A percentile compares a stretch with the other conserved stretches of the same genome.
phyloP scores from a whole-genome alignment of 2,888 invertebrate genomes.

The Cantharis nigra region DNA sequence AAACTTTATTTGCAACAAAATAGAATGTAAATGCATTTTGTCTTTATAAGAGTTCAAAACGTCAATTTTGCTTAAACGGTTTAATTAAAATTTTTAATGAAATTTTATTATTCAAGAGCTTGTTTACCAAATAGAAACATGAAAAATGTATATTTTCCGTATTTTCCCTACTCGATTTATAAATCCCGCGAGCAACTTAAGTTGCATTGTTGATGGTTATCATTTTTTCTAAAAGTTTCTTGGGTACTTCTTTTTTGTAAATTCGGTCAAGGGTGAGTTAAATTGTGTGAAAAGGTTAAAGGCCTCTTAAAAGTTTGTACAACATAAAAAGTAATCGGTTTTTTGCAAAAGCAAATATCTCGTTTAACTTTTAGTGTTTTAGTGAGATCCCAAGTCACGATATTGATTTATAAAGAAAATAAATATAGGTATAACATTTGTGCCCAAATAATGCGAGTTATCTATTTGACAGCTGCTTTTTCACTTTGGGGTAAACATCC shows the following conservation, averaged over 20 bases:
- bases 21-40: slow-evolving; percentile 23
- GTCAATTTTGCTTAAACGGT: slow-evolving; percentile 30
- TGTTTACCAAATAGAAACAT: slow-evolving; percentile 17
- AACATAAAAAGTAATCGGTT: background rate
- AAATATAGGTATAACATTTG: slow-evolving; percentile 35
- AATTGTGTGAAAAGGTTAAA: background rate
- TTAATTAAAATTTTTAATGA: slow-evolving; percentile 31
- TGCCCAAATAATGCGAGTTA: slow-evolving; percentile 36
- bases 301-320: background rate
- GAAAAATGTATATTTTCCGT: slow-evolving; percentile 18
- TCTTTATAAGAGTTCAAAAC: slow-evolving; percentile 23
- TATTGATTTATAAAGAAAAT: slow-evolving; percentile 35
- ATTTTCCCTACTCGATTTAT: background rate
- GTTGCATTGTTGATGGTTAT: background rate
- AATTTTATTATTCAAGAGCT: slow-evolving; percentile 26
- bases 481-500: slow-evolving; percentile 35
- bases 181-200: background rate
- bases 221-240: background rate
- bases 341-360: background rate
- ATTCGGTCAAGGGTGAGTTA: background rate
- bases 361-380: slow-evolving; percentile 7
- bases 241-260: background rate
- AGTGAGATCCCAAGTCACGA: slow-evolving; percentile 12
- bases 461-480: slow-evolving; percentile 40
- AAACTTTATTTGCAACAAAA: slow-evolving; percentile 21